Base-by-base conservation (phyloP, 2,888 invertebrate species). In the Apotomis turbidana region DNA sequence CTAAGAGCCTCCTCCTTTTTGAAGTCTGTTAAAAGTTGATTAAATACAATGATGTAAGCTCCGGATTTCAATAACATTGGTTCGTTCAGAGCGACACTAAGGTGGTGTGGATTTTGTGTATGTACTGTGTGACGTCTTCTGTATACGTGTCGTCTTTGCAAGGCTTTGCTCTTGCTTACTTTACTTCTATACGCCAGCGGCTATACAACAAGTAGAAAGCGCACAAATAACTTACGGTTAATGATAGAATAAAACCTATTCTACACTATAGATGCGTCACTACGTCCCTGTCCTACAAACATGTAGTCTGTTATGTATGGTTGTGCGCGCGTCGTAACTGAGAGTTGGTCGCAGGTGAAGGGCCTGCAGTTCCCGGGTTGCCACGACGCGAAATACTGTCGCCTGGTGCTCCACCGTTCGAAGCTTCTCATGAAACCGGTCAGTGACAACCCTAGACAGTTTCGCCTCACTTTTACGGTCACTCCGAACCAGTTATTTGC, bases 381-480 rank as follows among this genome's bases (percentile, higher is more conserved):
- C 95, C 97, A 97, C 94, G 97, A 98, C 95, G 96, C 97, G 91
- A 96, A 96, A 94, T 98, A 97, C 96, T 97, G 98, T 95, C 97
- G 97, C 92, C 97, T 97, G 95, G 97, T 99, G 93, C 95, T 98
- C 94, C 98, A 98, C 94, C 97, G 98, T 94, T 99, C 98, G 94
- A 97, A 97, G 94, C 97, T 97, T 95, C 97, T 98, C 94, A 96
- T 99, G 94, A 96, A 96, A 95, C 97, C 98, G 98, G 98, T 99
- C 97, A 97, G 96, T 95, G 93, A 83, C 85, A 84, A 80, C 83
- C 85, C 84, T 82, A 80, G 78, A 78, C 80, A 81, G 77, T 77
- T 71, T 74, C 70, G 75, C 76, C 75, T 68, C 71, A 64, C 55
- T 55, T 63, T 78, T 74, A 78, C 78, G 77, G 79, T 82, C 86